Base-by-base conservation (phyloP, 2,797 vertebrate genomes). In the Lutjanus campechanus region DNA sequence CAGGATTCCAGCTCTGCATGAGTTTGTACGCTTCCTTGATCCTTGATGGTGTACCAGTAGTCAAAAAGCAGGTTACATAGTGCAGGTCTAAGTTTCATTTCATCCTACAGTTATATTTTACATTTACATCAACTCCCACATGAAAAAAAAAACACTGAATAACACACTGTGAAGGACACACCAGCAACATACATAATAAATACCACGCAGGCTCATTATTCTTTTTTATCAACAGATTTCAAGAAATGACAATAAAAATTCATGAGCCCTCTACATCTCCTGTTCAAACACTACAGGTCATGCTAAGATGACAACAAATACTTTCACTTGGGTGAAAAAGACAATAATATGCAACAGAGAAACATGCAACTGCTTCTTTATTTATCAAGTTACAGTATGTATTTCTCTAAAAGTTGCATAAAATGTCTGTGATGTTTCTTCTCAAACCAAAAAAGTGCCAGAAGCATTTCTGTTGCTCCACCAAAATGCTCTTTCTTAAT, bases 401-500 rank as follows among this genome's bases (percentile, higher is more conserved):
- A 22, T 81, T 61, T 72, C 4, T 47, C 8, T 25, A 20, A 29
- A 77, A 44, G 15, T 49, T 43, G 63, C 11, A 29, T 13, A 22
- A 41, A n/a, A 53, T 74, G 5, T 64, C 15, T 47, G 36, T 43
- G n/a, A 77, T 56, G 1, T 73, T 78, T 73, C 12, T 20, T 76
- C 36, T 65, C 9, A 47, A 72, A 68, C 10, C 12, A n/a, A 1
- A 49, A 77, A 53, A 79, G 36, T 58, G 63, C 56, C 81, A 62
- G 43, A 77, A 73, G 72, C 19, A 29, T 58, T 75, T 73, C 65
- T 51, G 3, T 74, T 72, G 36, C 75, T 84, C 50, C 58, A 68
- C 71, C 69, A 79, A 83, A 89, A 83, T 73, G 25, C 44, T 73
- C 19, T 64, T 70, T 84, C 49, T 69, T 56, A 78, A 74, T 86